Conservation (phyloP, 2,797 vertebrate species). For the Falco concolor region DNA sequence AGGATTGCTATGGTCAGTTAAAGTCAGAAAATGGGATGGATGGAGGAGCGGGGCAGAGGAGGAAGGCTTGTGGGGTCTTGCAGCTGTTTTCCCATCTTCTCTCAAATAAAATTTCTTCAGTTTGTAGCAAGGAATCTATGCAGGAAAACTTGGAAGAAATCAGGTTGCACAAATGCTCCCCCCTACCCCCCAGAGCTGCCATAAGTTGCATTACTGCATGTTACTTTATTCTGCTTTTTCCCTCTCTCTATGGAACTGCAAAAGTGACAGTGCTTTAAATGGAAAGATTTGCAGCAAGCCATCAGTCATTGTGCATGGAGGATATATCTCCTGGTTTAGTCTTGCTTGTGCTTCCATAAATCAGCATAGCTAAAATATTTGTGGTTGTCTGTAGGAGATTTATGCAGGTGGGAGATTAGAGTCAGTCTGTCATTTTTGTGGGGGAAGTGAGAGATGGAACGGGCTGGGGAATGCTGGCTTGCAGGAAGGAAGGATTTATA, state of each 20-base stretch:
- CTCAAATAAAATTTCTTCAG: background rate
- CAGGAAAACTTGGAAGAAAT: background rate
- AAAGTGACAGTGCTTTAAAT: conserved; percentile 56
- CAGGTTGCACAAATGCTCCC: background rate
- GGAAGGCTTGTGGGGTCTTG: background rate
- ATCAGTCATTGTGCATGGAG: conserved; percentile 55
- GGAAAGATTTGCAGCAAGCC: conserved; percentile 55
- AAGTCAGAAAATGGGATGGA: background rate
- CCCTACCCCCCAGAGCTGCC: background rate
- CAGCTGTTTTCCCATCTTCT: background rate
- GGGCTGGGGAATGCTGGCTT: conserved; percentile 49
- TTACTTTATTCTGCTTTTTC: conserved; percentile 5
- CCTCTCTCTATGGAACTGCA: background rate
- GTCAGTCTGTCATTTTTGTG: conserved; percentile 68
- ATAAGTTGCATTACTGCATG: conserved; percentile 22
- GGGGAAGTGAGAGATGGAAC: conserved; percentile 45
- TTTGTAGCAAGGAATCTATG: background rate
- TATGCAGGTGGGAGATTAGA: conserved; percentile 74
- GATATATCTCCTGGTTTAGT: conserved; percentile 60
- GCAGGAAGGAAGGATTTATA: conserved; percentile 49
- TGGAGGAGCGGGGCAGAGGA: background rate
- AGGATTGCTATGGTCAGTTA: background rate
- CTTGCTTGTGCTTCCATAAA: conserved; percentile 73
- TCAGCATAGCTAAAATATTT: conserved; percentile 81
- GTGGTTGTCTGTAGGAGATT: conserved; percentile 77